Evolutionary conservation across 2,113 vertebrate genomes (phyloP).

Genomic region (Gymnarchus niloticus): DNA sequence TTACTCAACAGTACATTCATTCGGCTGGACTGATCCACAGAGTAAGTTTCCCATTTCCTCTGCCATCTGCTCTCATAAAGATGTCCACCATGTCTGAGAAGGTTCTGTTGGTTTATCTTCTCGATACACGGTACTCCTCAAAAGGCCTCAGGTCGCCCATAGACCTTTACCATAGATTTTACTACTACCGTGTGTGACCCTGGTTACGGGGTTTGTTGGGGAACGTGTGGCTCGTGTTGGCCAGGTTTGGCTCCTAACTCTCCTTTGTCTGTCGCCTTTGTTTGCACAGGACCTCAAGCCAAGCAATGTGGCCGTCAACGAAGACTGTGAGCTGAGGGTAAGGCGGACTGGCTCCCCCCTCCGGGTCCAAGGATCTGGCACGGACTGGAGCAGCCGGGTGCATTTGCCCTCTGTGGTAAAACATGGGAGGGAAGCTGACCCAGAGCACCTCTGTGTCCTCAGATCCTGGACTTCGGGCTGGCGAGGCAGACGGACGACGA

Average conservation of each 20-base stretch:
- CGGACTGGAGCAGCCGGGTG: too few relatives aligned
- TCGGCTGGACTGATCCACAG: conserved; percentile 95
- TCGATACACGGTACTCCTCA: not conserved
- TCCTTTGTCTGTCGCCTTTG: not conserved
- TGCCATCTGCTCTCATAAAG: not conserved
- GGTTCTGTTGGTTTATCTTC: not conserved
- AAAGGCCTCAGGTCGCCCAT: not conserved
- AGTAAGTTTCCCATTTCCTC: conserved; percentile 64
- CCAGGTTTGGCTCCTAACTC: not conserved
- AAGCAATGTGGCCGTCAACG: conserved; percentile 93
- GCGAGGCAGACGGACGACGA: conserved; percentile 93
- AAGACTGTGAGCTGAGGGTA: conserved; percentile 94
- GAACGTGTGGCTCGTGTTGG: not conserved
- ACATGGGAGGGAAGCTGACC: not conserved
- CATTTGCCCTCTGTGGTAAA: not conserved
- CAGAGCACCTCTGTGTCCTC: not conserved
- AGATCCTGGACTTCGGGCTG: conserved; percentile 96
- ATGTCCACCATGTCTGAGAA: not conserved
- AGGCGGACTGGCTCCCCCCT: conserved; percentile 33
- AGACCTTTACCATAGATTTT: not conserved
- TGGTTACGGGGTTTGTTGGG: not conserved
- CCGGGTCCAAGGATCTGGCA: too few relatives aligned
- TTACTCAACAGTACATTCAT: conserved; percentile 84
- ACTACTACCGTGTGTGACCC: not conserved
- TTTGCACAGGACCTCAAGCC: conserved; percentile 83